phyloP scores from a whole-genome alignment of 2,888 invertebrate species.

The Tiliacea citrago region DNA sequence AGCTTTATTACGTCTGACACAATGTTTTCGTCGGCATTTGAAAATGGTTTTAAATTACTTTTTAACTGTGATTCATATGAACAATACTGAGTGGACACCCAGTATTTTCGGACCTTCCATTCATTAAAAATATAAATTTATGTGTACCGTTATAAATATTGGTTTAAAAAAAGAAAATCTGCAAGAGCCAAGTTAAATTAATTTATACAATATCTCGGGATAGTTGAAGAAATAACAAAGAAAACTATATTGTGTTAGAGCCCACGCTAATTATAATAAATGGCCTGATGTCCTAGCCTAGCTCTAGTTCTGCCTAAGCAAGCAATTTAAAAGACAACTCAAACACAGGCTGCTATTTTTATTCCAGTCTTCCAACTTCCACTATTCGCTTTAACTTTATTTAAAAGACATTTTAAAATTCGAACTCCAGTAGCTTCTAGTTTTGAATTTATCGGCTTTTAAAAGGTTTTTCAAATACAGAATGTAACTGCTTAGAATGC shows the following conservation, averaged over 20 bases:
- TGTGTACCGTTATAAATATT: slow-evolving; percentile 24
- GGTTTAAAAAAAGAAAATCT: slow-evolving; percentile 7
- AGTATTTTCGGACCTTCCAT: slow-evolving; percentile 33
- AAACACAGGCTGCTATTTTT: slow-evolving; percentile 60
- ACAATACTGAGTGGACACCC: slow-evolving; percentile 60
- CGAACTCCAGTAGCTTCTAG: slow-evolving; percentile 42
- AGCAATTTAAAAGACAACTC: slow-evolving; percentile 63
- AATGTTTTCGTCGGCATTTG: slow-evolving; percentile 73
- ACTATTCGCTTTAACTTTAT: slow-evolving; percentile 56
- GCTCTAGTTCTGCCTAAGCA: slow-evolving; percentile 55
- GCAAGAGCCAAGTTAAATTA: slow-evolving; percentile 24
- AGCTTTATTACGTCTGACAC: slow-evolving; percentile 84
- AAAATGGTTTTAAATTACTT: slow-evolving; percentile 82
- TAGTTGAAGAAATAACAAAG: slow-evolving; percentile 41
- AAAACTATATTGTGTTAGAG: slow-evolving; percentile 51
- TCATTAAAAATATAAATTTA: slow-evolving; percentile 31
- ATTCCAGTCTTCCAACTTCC: slow-evolving; percentile 56
- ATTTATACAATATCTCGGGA: slow-evolving; percentile 22
- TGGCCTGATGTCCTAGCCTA: slow-evolving; percentile 42
- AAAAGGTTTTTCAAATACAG: slow-evolving; percentile 34
- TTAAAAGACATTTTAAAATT: slow-evolving; percentile 58
- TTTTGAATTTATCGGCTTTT: slow-evolving; percentile 42
- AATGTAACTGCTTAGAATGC: slow-evolving; percentile 27
- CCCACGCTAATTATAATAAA: slow-evolving; percentile 58
- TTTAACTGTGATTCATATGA: slow-evolving; percentile 74